A percentile compares a stretch with the other conserved stretches of the same genome.
Conservation (phyloP, 2,888 invertebrate species). For the Zygothrica quintamaculata region DNA sequence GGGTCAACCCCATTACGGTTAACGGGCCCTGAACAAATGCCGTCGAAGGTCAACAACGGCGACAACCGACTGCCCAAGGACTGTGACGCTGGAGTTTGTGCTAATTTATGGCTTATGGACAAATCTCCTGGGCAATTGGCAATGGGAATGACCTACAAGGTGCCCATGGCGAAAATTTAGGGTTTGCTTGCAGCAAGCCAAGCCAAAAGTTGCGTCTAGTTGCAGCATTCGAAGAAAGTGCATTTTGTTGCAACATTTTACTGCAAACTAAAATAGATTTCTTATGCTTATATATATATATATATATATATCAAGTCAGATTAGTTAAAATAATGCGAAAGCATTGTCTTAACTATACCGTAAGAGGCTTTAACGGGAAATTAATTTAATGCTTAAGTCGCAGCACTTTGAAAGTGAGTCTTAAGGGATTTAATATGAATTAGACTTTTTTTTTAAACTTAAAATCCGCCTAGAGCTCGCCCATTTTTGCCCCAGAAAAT, state of each 20-base stretch:
- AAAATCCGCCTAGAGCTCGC: not conserved
- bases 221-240: slow-evolving; percentile 8
- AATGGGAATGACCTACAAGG: slow-evolving; percentile 23
- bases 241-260: too few species aligned
- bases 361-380: slow-evolving; percentile 23
- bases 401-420: slow-evolving; percentile 14
- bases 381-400: slow-evolving; percentile 51
- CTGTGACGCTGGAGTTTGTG: slow-evolving; percentile 13
- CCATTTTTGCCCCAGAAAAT: slow-evolving; percentile 18
- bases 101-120: slow-evolving; percentile 53
- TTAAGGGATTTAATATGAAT: slow-evolving; percentile 71
- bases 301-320: too few species aligned
- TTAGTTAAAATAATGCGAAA: too few species aligned
- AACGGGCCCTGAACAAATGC: slow-evolving; percentile 20
- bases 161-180: slow-evolving; percentile 6
- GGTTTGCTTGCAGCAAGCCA: not conserved
- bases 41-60: slow-evolving; percentile 38
- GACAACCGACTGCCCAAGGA: slow-evolving; percentile 3
- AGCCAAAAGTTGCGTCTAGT: slow-evolving; percentile 4
- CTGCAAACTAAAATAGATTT: too few species aligned
- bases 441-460: slow-evolving; percentile 39
- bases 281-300: too few species aligned
- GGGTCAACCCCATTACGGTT: slow-evolving; percentile 50
- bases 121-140: slow-evolving; percentile 51
- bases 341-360: not conserved